Evolutionary conservation across 2,113 vertebrate genomes (phyloP).

Genomic region (Empidonax traillii): DNA sequence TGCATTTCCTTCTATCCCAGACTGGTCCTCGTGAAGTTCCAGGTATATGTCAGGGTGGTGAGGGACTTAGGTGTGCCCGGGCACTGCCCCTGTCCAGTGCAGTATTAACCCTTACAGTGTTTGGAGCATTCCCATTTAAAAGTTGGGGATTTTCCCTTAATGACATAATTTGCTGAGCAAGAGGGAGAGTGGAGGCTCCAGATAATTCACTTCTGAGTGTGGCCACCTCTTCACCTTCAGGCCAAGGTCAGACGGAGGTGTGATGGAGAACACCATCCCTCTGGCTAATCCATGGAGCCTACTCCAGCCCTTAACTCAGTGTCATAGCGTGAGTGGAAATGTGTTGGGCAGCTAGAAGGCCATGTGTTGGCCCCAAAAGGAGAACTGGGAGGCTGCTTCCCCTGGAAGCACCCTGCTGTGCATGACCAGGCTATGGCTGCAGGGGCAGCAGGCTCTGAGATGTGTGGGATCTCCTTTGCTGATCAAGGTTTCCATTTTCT

Average conservation of each 20-base stretch:
- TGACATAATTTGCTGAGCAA: rapidly evolving
- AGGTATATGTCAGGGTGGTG: rapidly evolving
- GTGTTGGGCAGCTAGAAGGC: neutral
- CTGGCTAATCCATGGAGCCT: neutral
- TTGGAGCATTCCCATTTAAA: neutral
- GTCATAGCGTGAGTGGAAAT: neutral
- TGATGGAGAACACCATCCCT: neutral
- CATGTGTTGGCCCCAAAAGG: neutral
- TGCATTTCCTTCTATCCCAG: rapidly evolving
- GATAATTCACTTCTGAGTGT: neutral
- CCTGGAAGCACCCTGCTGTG: rapidly evolving
- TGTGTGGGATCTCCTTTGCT: neutral
- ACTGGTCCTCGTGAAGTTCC: rapidly evolving
- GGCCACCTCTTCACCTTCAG: neutral
- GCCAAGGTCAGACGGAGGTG: neutral
- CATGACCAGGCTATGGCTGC: neutral
- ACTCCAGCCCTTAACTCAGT: neutral
- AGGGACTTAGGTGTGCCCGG: rapidly evolving
- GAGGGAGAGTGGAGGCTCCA: neutral
- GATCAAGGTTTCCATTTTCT: neutral
- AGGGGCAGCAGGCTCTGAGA: neutral
- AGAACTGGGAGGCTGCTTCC: neutral
- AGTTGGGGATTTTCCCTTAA: neutral
- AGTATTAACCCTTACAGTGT: neutral
- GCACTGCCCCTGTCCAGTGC: neutral